Evolutionary conservation across 2,888 invertebrate genomes (phyloP), one percentile per base, ranked within the genome.

Genomic region (Diaperis boleti): DNA sequence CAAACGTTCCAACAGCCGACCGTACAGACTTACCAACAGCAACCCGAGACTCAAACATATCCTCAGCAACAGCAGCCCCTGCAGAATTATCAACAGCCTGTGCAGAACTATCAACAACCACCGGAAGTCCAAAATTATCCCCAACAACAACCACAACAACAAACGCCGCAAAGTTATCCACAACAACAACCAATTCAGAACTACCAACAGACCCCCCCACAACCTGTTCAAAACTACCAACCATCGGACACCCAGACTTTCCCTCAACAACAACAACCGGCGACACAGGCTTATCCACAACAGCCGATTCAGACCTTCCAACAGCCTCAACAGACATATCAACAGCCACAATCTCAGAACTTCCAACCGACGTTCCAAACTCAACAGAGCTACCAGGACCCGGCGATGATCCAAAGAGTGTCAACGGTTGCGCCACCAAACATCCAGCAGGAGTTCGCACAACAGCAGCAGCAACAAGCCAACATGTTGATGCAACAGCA

Each of bases 401-500:
- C 2, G 15, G 1, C 33, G 6, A 35, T 49, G 15, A 52, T 52
- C 3, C 52, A 56, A 15, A 33, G 56, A 10, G 49, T 49, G 11
- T 59, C 59, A 20, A 59, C 59, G n/a, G 56, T 49, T 1, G 45
- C 41, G 10, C 29, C 39, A n/a, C 59, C 59, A 3, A 42, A 56
- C 15, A 47, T 45, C n/a, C 66, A 55, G 44, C 17, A 22, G 45
- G 64, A 55, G 59, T 63, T 42, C 10, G 14, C n/a, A 4, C 49
- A 49, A 20, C 67, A 67, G 44, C 65, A 64, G 35, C 60, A 70
- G 15, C 66, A 68, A 37, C 68, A 62, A 26, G 49, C 63, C 26
- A 67, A 68, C 22, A 60, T 65, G 8, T 65, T 68, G 37, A 67
- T 71, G 44, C 69, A 71, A 44, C 74, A 44, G 49, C 74, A 67